Conservation (phyloP, 1,140 invertebrate genomes). For the Drosophila watanabei region DNA sequence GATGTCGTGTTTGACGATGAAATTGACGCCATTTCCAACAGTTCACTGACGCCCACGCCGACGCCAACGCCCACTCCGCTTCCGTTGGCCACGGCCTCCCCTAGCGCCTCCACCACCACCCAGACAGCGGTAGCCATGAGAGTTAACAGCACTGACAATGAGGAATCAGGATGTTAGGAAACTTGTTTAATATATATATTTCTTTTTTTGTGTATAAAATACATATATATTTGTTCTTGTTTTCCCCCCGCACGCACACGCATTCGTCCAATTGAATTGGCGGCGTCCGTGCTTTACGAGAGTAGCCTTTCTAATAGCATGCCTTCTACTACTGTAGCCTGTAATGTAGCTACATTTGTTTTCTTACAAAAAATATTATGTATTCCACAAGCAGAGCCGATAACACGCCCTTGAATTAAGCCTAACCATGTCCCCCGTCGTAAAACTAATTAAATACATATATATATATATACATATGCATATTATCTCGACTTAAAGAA, state of each 20-base stretch:
- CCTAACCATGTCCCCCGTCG: slow-evolving; percentile 46
- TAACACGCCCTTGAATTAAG: slow-evolving; percentile 61
- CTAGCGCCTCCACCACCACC: slow-evolving; percentile 16
- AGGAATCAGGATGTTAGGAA: slow-evolving; percentile 26
- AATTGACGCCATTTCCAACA: slow-evolving; percentile 72
- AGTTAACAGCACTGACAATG: slow-evolving; percentile 33
- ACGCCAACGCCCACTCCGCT: slow-evolving; percentile 56
- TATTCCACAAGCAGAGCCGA: slow-evolving; percentile 64
- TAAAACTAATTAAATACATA: slow-evolving; percentile 63
- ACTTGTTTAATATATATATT: slow-evolving; percentile 37
- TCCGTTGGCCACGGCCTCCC: slow-evolving; percentile 17
- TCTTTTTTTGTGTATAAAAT: slow-evolving; percentile 43
- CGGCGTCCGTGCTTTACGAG: slow-evolving; percentile 56
- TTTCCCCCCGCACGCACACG: slow-evolving; percentile 26
- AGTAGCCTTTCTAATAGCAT: slow-evolving; percentile 59
- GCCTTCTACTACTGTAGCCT: slow-evolving; percentile 55
- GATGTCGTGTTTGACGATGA: slow-evolving; percentile 79
- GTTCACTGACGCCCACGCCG: slow-evolving; percentile 74
- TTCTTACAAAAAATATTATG: slow-evolving; percentile 49
- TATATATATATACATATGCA: slow-evolving; percentile 60
- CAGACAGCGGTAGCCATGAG: slow-evolving; percentile 33
- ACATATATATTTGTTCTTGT: slow-evolving; percentile 58
- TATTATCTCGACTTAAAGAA: slow-evolving; percentile 56
- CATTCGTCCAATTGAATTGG: slow-evolving; percentile 76
- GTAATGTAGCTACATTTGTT: slow-evolving; percentile 61